Base-by-base conservation (phyloP, 1,140 invertebrate genomes). In the Scaptodrosophila lebanonensis region DNA sequence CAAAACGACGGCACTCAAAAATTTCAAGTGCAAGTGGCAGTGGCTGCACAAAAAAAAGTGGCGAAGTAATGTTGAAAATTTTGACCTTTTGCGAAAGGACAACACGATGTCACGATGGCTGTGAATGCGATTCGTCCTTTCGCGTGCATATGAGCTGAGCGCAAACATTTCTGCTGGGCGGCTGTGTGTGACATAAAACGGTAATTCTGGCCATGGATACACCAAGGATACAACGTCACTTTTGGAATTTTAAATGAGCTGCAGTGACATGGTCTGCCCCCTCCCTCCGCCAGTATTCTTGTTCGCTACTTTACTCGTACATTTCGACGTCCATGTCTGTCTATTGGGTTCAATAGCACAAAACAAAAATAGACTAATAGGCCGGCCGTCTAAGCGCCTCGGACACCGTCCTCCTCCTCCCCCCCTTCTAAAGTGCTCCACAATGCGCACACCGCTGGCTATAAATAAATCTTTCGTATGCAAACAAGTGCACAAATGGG, bases 271-370 rank as follows among this genome's bases (percentile, higher is more conserved):
- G 18, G 30, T 32, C 6, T 12, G 18, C 40, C 9, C 8, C 43
- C 51, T 3, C 15, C 17, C n/a, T 2, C 0, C 17, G 6, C 17
- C 29, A 17, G n/a, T 8, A 40, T 3, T 18, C 13, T 18, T 42
- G 18, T 7, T 6, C 47, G 12, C 7, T 22, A 6, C 33, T 15
- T 35, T 29, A 36, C 47, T 61, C 64, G 69, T 75, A 70, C 45
- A 49, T 64, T 64, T 69, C 61, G 32, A 45, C 20, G 44, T 29
- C 48, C 30, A 51, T 45, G 39, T 16, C 11, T 44, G 1, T 53
- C 50, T 33, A 72, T 72, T 65, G 73, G 64, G 73, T 77, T 77
- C 73, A 77, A 77, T 77, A 77, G 73, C 73, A 77, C 73, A 64
- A 45, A 51, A 61, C 67, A 58, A 40, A 77, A 77, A 77, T 77